A percentile compares a stretch with the other conserved stretches of the same genome.
Evolutionary conservation across 1,140 invertebrate species (phyloP).

Genomic region (Caenorhabditis tropicalis): DNA sequence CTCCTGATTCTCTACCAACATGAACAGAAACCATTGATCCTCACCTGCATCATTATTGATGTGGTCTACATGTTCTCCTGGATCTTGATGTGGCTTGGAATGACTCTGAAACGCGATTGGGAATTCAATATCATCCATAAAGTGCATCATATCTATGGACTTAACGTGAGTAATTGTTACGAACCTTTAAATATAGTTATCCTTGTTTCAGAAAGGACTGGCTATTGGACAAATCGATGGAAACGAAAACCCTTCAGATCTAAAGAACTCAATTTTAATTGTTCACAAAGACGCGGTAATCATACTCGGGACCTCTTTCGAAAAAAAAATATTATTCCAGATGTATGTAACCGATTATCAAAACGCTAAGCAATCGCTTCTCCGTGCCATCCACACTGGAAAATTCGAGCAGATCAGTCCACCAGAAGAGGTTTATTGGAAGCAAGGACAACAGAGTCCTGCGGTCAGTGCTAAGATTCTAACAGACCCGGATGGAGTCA

Average conservation of each 20-base stretch:
- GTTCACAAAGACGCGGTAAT: constrained; percentile 58
- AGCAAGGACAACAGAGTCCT: constrained; percentile 39
- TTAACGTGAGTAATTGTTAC: constrained; percentile 53
- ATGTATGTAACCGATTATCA: constrained; percentile 61
- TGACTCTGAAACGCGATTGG: constrained; percentile 65
- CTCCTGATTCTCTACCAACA: constrained; percentile 62
- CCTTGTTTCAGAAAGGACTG: constrained; percentile 48
- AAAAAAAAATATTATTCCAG: constrained; percentile 32
- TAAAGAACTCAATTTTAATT: constrained; percentile 58
- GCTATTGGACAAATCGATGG: constrained; percentile 41
- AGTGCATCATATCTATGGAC: constrained; percentile 58
- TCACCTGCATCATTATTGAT: constrained; percentile 64
- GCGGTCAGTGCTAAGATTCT: constrained; percentile 1
- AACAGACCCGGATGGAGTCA: neutral
- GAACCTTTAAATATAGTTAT: neutral
- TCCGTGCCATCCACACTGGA: constrained; percentile 50
- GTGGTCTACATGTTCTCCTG: constrained; percentile 68
- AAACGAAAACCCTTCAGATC: constrained; percentile 53
- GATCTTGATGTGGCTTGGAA: constrained; percentile 66
- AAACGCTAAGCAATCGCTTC: constrained; percentile 53
- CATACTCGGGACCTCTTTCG: neutral
- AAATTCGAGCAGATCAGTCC: constrained; percentile 43
- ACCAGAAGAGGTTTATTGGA: constrained; percentile 50
- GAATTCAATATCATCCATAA: constrained; percentile 60
- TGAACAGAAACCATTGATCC: constrained; percentile 64